Percentiles rank a stretch among this genome's conserved stretches.
These are phyloP conservation scores for Enteromius radiatus DNA, from an alignment of 2,797 vertebrate species.

Conservation along the genomic window DNA sequence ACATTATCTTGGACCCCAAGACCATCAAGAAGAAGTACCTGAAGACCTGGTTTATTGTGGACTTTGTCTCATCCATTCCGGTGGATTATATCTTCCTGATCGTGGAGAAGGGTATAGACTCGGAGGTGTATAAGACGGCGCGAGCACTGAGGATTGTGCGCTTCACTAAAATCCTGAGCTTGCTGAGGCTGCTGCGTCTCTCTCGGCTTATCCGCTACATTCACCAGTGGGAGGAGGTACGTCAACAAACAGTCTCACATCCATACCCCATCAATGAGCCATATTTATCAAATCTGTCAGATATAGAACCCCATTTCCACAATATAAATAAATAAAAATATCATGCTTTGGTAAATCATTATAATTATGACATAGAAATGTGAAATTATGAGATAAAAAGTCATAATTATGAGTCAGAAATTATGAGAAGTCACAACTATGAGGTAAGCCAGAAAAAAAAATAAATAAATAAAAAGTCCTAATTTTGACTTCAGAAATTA, in stretches of 20 bases:
- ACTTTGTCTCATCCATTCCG: slow-evolving; percentile 97
- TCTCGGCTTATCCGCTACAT: slow-evolving; percentile 96
- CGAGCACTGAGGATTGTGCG: slow-evolving; percentile 94
- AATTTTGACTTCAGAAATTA: not conserved
- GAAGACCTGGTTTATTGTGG: slow-evolving; percentile 97
- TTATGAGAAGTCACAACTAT: not conserved
- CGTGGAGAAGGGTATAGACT: slow-evolving; percentile 97
- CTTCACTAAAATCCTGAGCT: slow-evolving; percentile 96
- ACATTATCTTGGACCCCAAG: slow-evolving; percentile 96
- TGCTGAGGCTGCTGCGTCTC: slow-evolving; percentile 89
- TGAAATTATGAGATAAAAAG: not conserved
- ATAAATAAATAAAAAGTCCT: not conserved
- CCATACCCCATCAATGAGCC: not conserved
- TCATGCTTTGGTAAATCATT: not conserved
- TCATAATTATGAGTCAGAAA: not conserved
- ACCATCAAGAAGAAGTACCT: slow-evolving; percentile 96
- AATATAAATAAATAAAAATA: not conserved
- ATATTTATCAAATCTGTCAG: not conserved
- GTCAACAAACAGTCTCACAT: slow-evolving; percentile 26
- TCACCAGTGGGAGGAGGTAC: slow-evolving; percentile 97
- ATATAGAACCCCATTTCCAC: not conserved
- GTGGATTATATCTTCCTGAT: slow-evolving; percentile 99
- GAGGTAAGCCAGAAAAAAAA: not conserved
- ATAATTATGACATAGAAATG: not conserved
- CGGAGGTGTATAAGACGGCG: slow-evolving; percentile 96